These are phyloP conservation scores for Epinephelus malabaricus DNA, from an alignment of 2,797 vertebrate species.

Conservation along the genomic window DNA sequence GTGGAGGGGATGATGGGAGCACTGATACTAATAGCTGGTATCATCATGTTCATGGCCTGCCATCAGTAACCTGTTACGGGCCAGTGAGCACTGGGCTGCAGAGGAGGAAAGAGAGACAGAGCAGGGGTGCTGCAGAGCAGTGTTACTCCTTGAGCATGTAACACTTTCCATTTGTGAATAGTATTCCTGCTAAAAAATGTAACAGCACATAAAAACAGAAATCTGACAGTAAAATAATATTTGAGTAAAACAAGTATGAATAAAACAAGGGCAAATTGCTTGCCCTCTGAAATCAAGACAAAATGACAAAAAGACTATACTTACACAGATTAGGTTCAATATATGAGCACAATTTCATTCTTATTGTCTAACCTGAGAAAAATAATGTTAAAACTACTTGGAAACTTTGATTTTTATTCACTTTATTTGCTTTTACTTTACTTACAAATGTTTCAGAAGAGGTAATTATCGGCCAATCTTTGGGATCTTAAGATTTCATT, in stretches of 20 bases:
- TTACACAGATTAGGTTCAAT: too few relatives aligned
- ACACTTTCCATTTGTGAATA: background rate
- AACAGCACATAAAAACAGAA: background rate
- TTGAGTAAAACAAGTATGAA: background rate
- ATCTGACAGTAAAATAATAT: background rate
- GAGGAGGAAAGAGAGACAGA: slow-evolving; percentile 27
- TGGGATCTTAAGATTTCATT: too few relatives aligned
- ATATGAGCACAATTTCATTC: too few relatives aligned
- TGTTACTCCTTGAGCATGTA: background rate
- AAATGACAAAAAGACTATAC: too few relatives aligned
- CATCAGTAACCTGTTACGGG: slow-evolving; percentile 60
- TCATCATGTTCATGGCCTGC: slow-evolving; percentile 61
- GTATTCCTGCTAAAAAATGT: background rate
- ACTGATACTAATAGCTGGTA: slow-evolving; percentile 46
- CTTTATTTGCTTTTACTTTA: too few relatives aligned
- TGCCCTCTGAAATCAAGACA: too few relatives aligned
- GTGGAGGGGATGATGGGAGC: slow-evolving; percentile 53
- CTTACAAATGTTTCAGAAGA: background rate
- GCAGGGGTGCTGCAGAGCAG: slow-evolving; percentile 1
- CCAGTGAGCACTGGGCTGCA: slow-evolving; percentile 57
- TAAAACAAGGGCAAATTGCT: too few relatives aligned
- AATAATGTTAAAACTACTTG: too few relatives aligned
- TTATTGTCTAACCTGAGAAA: too few relatives aligned
- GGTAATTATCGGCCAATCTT: background rate
- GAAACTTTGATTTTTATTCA: too few relatives aligned